phyloP scores from a whole-genome alignment of 1,140 invertebrate species.

The Muscidifurax raptorellus region DNA sequence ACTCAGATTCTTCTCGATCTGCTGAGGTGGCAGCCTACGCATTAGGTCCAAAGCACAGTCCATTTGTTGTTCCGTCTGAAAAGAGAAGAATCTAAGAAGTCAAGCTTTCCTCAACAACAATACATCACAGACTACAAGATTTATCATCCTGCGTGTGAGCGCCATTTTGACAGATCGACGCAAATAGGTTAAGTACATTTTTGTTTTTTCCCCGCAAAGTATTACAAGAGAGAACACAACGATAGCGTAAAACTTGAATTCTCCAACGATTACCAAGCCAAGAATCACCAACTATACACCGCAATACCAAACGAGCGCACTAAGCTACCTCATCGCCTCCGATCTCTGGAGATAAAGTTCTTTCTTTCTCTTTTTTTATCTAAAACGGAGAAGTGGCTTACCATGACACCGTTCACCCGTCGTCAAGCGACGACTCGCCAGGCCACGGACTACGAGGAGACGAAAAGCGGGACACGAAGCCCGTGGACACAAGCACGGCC shows the following conservation, averaged over 20 bases:
- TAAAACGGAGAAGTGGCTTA: conserved; percentile 34
- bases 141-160: conserved; percentile 35
- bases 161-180: conserved; percentile 63
- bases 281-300: neutral
- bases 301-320: neutral
- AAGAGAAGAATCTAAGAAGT: conserved; percentile 59
- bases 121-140: conserved; percentile 6
- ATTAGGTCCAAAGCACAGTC: conserved; percentile 99
- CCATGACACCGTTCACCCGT: conserved; percentile 48
- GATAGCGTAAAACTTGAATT: neutral
- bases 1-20: conserved; percentile 98
- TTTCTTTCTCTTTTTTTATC: neutral
- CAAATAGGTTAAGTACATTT: conserved; percentile 51
- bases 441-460: neutral
- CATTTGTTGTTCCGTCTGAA: conserved; percentile 96
- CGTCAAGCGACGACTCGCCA: conserved; percentile 31
- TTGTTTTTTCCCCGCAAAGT: conserved; percentile 3
- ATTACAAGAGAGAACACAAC: neutral
- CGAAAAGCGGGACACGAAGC: neutral
- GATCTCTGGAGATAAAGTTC: neutral
- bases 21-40: conserved; percentile 98
- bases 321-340: no score
- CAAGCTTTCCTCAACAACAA: conserved; percentile 20
- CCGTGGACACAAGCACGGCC: neutral
- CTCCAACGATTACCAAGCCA: neutral